A percentile compares a stretch with the other conserved stretches of the same genome.
phyloP scores from a whole-genome alignment of 2,888 invertebrate species.

The Andricus quercusramuli region DNA sequence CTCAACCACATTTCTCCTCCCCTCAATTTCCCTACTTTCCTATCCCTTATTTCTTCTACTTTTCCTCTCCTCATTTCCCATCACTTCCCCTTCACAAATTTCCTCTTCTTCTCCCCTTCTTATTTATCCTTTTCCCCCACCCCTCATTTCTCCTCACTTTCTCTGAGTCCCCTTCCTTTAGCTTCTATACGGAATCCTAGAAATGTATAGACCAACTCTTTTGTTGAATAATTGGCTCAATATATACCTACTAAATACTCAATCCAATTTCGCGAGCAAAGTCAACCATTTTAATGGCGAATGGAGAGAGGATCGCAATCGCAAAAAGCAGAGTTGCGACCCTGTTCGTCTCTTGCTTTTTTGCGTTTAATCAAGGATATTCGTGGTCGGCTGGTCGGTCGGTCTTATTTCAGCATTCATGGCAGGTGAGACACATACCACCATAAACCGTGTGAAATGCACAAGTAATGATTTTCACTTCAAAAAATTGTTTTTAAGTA shows the following conservation, averaged over 20 bases:
- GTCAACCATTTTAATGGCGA: conserved; percentile 64
- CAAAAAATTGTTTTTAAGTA: background rate
- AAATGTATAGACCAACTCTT: background rate
- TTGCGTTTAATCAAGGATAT: conserved; percentile 78
- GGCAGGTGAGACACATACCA: conserved; percentile 36
- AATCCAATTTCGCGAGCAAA: conserved; percentile 69
- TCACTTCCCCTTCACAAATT: too few species aligned
- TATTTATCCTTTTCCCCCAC: too few species aligned
- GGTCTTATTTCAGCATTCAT: conserved; percentile 59
- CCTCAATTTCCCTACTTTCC: too few species aligned
- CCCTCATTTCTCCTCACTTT: too few species aligned
- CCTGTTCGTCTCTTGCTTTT: conserved; percentile 59
- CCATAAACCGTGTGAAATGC: too few species aligned
- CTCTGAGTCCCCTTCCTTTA: too few species aligned
- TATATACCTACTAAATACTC: conserved; percentile 41
- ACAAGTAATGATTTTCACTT: background rate
- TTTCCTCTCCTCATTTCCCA: too few species aligned
- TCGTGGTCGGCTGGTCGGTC: conserved; percentile 72
- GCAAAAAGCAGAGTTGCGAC: conserved; percentile 58
- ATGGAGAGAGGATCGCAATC: conserved; percentile 57
- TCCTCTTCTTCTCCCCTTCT: too few species aligned
- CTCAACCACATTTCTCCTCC: too few species aligned
- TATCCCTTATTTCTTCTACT: too few species aligned
- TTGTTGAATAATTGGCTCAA: background rate
- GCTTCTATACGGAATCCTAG: too few species aligned